Evolutionary conservation across 1,140 invertebrate genomes (phyloP).

Genomic region (Hetaerina americana): DNA sequence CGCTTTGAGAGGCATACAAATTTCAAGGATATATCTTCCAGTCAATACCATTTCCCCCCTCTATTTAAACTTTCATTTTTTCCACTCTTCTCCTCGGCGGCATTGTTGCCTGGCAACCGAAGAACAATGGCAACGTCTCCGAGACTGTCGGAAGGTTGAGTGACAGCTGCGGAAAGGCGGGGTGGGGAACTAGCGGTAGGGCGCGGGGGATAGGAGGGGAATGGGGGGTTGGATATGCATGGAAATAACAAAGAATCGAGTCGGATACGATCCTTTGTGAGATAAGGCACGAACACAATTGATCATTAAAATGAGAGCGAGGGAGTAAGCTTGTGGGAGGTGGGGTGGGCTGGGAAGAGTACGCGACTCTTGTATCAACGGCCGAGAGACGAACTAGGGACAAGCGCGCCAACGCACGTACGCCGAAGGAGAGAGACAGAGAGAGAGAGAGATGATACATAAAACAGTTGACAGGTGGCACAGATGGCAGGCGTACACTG

Average conservation of each 20-base stretch:
- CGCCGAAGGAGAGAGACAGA: background rate
- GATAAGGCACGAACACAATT: background rate
- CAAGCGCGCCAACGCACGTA: background rate
- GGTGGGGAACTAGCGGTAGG: background rate
- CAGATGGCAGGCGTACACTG: too few relatives aligned
- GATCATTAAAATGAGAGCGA: background rate
- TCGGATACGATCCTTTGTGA: background rate
- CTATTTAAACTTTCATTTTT: too few relatives aligned
- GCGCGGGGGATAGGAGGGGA: background rate
- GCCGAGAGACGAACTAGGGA: background rate
- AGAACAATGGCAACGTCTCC: background rate
- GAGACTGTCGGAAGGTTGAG: background rate
- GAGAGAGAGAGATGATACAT: background rate
- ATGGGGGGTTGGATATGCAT: too few relatives aligned
- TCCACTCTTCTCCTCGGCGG: background rate
- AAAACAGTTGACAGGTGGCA: too few relatives aligned
- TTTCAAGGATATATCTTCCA: too few relatives aligned
- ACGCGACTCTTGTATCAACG: background rate
- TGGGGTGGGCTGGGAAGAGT: background rate
- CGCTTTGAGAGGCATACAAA: too few relatives aligned
- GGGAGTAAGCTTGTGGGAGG: background rate
- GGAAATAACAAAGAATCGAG: background rate
- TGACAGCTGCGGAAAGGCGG: background rate
- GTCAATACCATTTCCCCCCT: too few relatives aligned
- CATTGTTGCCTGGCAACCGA: background rate